These are phyloP conservation scores for Neopelma chrysocephalum DNA, from an alignment of 2,797 vertebrate genomes.

Conservation along the genomic window DNA sequence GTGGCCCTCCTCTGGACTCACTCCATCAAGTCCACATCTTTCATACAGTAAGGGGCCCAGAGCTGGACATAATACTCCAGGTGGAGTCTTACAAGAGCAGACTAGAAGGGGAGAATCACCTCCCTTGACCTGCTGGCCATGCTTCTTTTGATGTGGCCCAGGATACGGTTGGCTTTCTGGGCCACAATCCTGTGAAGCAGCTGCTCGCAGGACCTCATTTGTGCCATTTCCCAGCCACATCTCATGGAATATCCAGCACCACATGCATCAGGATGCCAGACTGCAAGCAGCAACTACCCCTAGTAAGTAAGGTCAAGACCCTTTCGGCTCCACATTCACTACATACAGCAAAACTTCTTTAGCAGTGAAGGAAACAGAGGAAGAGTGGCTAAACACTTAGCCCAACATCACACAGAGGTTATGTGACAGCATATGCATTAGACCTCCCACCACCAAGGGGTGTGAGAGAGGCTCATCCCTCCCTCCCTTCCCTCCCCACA, in stretches of 20 bases:
- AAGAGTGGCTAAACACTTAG: background rate
- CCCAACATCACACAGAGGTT: rapidly evolving
- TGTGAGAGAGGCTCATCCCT: background rate
- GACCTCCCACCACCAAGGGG: background rate
- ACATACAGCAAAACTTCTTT: rapidly evolving
- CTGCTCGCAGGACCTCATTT: rapidly evolving
- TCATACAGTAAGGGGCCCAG: background rate
- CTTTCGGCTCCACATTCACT: background rate
- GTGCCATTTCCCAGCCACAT: background rate
- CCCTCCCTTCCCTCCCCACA: background rate
- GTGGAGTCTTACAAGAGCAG: background rate
- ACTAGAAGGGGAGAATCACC: background rate
- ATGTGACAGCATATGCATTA: rapidly evolving
- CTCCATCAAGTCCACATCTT: background rate
- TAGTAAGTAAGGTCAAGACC: background rate
- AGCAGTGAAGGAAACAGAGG: background rate
- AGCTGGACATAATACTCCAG: background rate
- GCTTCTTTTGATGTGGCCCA: background rate
- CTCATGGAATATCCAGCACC: background rate
- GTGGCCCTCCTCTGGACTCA: background rate
- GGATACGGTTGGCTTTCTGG: background rate
- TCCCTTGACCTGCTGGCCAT: background rate
- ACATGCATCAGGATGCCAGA: background rate
- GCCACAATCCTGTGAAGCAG: background rate
- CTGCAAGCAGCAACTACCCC: background rate